These are phyloP conservation scores for Procambarus virginalis DNA, from an alignment of 1,140 invertebrate genomes.

Conservation along the genomic window DNA sequence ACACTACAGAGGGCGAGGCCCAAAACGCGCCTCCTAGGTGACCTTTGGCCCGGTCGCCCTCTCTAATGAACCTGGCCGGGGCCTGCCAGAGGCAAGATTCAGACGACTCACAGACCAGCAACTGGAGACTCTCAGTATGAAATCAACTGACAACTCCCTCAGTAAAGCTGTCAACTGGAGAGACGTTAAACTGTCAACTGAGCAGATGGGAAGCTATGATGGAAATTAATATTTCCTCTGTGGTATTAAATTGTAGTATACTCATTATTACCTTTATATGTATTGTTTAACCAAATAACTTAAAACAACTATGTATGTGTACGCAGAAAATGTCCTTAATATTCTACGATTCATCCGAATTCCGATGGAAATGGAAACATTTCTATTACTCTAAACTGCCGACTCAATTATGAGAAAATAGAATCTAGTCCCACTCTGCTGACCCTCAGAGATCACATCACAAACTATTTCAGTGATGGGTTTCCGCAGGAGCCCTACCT, in stretches of 20 bases:
- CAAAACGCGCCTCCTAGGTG: constrained; percentile 27
- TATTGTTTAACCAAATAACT: background rate
- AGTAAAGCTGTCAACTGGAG: background rate
- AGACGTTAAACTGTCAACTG: background rate
- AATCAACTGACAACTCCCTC: constrained; percentile 1
- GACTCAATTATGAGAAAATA: background rate
- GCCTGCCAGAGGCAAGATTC: constrained; percentile 34
- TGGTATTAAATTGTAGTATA: constrained; percentile 8
- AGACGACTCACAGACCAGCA: constrained; percentile 24
- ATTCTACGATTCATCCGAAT: background rate
- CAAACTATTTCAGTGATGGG: too few species aligned
- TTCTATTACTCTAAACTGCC: background rate
- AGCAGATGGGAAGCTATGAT: background rate
- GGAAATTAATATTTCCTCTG: background rate
- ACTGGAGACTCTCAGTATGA: constrained; percentile 52
- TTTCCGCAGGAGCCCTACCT: too few species aligned
- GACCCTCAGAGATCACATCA: background rate
- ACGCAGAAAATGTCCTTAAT: background rate
- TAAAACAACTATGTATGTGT: background rate
- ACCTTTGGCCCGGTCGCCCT: constrained; percentile 45
- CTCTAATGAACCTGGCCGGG: constrained; percentile 48
- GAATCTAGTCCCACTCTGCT: background rate
- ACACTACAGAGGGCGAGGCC: constrained; percentile 28
- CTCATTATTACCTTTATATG: background rate
- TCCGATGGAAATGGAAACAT: background rate